These are phyloP conservation scores for Delia radicum DNA, from an alignment of 1,140 invertebrate genomes.

Conservation along the genomic window DNA sequence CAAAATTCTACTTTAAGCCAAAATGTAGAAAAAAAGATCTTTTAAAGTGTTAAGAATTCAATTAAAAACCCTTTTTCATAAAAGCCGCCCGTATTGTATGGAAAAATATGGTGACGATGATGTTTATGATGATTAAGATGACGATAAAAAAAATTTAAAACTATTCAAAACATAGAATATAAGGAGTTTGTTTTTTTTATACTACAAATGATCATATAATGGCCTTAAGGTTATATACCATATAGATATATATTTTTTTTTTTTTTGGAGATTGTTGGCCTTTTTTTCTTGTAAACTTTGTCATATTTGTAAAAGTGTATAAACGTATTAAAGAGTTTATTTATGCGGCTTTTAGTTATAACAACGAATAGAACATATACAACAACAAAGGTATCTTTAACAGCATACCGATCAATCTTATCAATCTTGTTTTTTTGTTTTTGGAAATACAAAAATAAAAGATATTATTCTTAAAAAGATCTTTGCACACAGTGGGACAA, in stretches of 20 bases:
- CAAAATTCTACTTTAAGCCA: background rate
- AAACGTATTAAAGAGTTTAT: background rate
- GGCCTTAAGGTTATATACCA: background rate
- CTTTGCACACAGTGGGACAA: background rate
- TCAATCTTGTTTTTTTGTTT: background rate
- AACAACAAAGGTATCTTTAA: background rate
- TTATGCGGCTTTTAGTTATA: background rate
- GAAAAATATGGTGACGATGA: background rate
- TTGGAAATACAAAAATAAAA: no score
- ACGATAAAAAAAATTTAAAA: background rate
- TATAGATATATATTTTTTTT: background rate
- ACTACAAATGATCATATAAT: background rate
- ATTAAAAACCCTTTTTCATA: conserved; percentile 16
- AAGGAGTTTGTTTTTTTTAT: no score
- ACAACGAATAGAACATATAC: background rate
- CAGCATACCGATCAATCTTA: background rate
- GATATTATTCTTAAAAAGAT: no score
- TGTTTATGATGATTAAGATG: conserved; percentile 13
- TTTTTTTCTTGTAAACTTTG: background rate
- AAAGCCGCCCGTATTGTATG: background rate
- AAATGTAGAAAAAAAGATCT: background rate
- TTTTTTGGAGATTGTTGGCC: no score
- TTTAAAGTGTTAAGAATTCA: conserved; percentile 17
- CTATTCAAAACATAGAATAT: no score
- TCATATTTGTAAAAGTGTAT: background rate